A percentile compares a stretch with the other conserved stretches of the same genome.
Evolutionary conservation across 1,140 invertebrate species (phyloP).

Genomic region (Sminthurides bifidus): DNA sequence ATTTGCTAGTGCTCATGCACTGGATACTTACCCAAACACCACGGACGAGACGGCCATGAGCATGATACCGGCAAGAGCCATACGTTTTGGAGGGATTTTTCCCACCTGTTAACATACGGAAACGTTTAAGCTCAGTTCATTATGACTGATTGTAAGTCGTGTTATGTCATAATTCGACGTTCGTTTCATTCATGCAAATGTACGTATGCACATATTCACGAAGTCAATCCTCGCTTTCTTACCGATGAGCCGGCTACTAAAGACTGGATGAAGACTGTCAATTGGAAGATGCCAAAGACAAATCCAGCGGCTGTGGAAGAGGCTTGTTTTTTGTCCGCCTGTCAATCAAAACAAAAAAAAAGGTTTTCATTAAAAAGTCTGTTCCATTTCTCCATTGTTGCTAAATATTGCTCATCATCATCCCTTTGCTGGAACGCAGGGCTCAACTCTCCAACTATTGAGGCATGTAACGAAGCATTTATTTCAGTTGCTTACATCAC

Average conservation of each 20-base stretch:
- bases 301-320: constrained; percentile 76
- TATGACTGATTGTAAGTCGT: not conserved
- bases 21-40: constrained; percentile 58
- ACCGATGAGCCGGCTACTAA: constrained; percentile 77
- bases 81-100: constrained; percentile 64
- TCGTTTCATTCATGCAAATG: no score
- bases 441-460: no score
- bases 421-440: no score
- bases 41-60: constrained; percentile 71
- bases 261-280: constrained; percentile 79
- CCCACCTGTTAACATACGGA: constrained; percentile 47
- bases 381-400: no score
- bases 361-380: no score
- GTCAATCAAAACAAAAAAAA: constrained; percentile 15
- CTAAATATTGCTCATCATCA: no score
- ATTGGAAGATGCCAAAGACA: constrained; percentile 83
- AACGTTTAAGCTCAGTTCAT: not conserved
- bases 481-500: no score
- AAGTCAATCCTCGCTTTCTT: no score
- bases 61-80: constrained; percentile 77
- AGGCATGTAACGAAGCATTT: no score
- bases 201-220: no score
- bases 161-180: no score
- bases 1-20: not conserved
- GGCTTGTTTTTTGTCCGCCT: constrained; percentile 77